A percentile compares a stretch with the other conserved stretches of the same genome.
phyloP scores from a whole-genome alignment of 2,113 vertebrate species.

The Anoura caudifer region DNA sequence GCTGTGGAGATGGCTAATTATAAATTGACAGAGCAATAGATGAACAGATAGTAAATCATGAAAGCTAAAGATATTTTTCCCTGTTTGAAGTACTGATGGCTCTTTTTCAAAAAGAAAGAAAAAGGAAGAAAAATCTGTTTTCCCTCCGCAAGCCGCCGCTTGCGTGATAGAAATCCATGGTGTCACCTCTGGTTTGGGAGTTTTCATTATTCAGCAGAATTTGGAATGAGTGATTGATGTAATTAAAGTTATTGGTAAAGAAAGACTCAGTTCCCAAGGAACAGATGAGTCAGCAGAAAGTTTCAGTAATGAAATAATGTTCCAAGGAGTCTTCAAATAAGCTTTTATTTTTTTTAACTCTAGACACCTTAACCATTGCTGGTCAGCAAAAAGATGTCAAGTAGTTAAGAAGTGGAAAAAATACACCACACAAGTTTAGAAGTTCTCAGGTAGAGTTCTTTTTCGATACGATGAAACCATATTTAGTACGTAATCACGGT shows the following conservation, averaged over 20 bases:
- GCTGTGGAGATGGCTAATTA: neutral
- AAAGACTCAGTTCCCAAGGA: constrained; percentile 57
- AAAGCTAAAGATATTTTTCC: neutral
- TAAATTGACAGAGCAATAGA: neutral
- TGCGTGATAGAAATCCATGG: constrained; percentile 27
- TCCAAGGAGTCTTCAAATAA: constrained; percentile 60
- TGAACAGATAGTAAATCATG: constrained; percentile 1
- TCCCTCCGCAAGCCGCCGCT: neutral
- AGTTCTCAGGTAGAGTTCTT: neutral
- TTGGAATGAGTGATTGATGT: constrained; percentile 68
- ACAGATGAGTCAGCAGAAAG: constrained; percentile 67
- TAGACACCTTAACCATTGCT: constrained; percentile 29
- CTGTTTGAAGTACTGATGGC: constrained; percentile 11
- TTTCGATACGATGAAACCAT: neutral
- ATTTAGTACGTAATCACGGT: neutral
- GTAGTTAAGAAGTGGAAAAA: neutral
- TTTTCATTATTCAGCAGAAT: constrained; percentile 70
- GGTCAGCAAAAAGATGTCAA: constrained; percentile 57
- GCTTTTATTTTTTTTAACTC: neutral
- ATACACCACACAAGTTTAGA: neutral
- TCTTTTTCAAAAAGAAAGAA: neutral
- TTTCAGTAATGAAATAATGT: constrained; percentile 72
- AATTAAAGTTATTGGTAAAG: constrained; percentile 77
- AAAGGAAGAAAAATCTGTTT: neutral
- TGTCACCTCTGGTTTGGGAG: constrained; percentile 48